These are phyloP conservation scores for Resseliella maxima DNA, from an alignment of 2,888 invertebrate genomes.

Conservation along the genomic window DNA sequence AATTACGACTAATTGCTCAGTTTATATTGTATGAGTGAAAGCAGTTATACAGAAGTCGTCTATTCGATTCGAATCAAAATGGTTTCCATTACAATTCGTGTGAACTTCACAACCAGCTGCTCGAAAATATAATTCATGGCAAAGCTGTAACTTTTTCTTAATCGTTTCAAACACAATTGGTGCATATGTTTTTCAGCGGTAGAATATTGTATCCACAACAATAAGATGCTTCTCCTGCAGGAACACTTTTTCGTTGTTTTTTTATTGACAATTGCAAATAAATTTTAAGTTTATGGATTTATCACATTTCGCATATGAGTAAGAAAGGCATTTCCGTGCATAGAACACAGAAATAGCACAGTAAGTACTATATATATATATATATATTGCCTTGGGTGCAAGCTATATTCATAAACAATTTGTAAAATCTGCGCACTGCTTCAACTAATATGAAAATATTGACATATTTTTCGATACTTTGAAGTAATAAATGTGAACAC, in stretches of 20 bases:
- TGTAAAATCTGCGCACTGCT: background rate
- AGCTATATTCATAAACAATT: background rate
- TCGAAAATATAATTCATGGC: background rate
- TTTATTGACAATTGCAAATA: background rate
- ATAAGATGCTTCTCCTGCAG: background rate
- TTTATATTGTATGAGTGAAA: too few species aligned
- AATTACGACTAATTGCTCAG: too few species aligned
- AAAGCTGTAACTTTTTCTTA: background rate
- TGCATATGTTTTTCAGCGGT: background rate
- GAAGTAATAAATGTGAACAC: background rate
- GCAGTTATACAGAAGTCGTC: too few species aligned
- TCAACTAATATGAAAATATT: background rate
- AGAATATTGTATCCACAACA: background rate
- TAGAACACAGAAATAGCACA: too few species aligned
- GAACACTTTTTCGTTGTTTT: background rate
- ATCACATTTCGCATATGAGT: background rate
- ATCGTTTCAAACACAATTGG: background rate
- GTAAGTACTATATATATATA: too few species aligned
- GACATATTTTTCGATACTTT: background rate
- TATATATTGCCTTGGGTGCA: background rate
- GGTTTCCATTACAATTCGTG: background rate
- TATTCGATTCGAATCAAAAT: background rate
- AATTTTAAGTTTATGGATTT: background rate
- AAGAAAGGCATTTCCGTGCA: too few species aligned
- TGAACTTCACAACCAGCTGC: constrained; percentile 12